Evolutionary conservation across 92 coral and sea anemone species (phyloP), one percentile per base, ranked within the genome.

Genomic region (Epizoanthus illoricatus): DNA sequence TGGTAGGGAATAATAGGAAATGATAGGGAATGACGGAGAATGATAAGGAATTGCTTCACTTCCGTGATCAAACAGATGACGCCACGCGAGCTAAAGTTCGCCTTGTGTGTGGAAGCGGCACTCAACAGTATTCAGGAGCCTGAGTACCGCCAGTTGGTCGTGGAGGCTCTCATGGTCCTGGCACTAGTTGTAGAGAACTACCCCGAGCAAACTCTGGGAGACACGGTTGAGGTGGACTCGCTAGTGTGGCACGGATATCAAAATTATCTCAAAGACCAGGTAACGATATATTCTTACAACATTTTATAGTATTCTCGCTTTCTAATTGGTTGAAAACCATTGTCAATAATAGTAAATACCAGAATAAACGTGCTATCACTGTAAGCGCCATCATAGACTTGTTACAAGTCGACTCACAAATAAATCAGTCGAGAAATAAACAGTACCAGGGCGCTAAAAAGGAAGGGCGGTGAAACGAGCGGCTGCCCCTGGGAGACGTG

Each of bases 121-220:
- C 81, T 96, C 69, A 96, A 93, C 24, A 94, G 98, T 59, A 93
- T 96, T 62, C 98, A 97, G 21, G 98, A 96, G 80, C 98, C 98
- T 3, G 98, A 96, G 87, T 96, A 96, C 71, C 98, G 98, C 5
- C 98, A 96, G 67, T 79, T 96, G 52, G 88, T 96, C 28, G 98
- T 96, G 24, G 98, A 96, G 59, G 90, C 91, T 43, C 76, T 96
- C 42, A 96, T 96, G 98, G 97, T 96, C 55, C 80, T 96, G 73
- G 88, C 98, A 10, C 90, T 96, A 20, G 94, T 96, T 0, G 93
- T 96, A 7, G 98, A 93, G 78, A 92, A 88, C 62, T 92, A 96
- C 65, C 98, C 98, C 1, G 87, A 96, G 10, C 98, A 96, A 64
- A 83, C 95, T 7, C 91, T 96, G 20, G 94, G 98, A 58, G 98